Evolutionary conservation across 2,797 vertebrate genomes (phyloP), one percentile per base, ranked within the genome.

Genomic region (Siniperca undulata): DNA sequence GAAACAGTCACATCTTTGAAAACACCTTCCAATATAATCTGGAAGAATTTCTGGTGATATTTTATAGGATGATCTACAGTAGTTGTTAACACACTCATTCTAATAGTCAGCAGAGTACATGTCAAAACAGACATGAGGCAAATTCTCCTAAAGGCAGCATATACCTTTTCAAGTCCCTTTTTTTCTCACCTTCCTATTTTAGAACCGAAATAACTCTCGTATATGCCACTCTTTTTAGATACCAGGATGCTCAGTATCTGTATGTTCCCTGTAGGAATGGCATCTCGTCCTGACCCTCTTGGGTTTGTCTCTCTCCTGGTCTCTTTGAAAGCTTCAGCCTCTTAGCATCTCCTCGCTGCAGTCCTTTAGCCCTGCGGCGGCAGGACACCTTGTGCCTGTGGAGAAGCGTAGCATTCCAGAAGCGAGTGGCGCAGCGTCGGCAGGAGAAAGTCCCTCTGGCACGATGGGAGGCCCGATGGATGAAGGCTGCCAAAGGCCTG

Each of bases 351-450:
- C 93, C 91, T 80, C 90, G 89, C 84, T 85, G 94, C 82, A 94
- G 88, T 89, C 94, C 95, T 87, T 94, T 94, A 55, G 94, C 93
- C 78, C 89, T 93, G 82, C 95, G 95, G 66, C 93, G 92, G 86
- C 96, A 97, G 86, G 95, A 94, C 78, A 93, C 93, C 85, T 95
- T 95, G 94, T 97, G 96, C 90, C 96, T 93, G 74, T 91, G 87
- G 86, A 97, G 95, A 81, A 96, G 96, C 7, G 90, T 88, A 40
- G 94, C 93, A 27, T 96, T 97, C 96, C 96, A 97, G 90, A 96
- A 97, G 89, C 95, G 89, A 82, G 92, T 92, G 10, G 94, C 91
- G 90, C 96, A 97, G 84, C 91, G 93, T 71, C 90, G 93, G 89
- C 96, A 97, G 81, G 95, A 95, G 86, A 96, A 96, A 27, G 95